A percentile compares a stretch with the other conserved stretches of the same genome.
Conservation (phyloP, 64 coral and sea anemone species). For the Actinia tenebrosa region DNA sequence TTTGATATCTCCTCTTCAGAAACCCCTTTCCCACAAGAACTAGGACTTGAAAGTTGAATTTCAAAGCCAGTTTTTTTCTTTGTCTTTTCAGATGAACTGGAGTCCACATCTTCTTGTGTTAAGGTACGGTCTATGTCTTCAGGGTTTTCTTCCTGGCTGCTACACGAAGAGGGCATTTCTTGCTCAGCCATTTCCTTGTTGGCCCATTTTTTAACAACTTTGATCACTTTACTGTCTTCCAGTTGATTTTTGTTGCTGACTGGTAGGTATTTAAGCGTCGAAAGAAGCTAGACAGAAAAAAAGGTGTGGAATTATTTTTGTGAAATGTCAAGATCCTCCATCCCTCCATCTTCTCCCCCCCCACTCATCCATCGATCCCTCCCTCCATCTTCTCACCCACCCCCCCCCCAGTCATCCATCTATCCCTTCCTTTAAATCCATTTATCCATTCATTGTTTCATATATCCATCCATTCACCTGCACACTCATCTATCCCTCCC, state of each 20-base stretch:
- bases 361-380: background rate
- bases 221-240: conserved; percentile 92
- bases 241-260: conserved; percentile 88
- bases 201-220: conserved; percentile 92
- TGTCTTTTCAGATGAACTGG: conserved; percentile 4
- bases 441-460: too few relatives aligned
- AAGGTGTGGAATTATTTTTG: background rate
- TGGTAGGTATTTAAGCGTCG: conserved; percentile 74
- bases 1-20: conserved; percentile 54
- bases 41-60: conserved; percentile 11
- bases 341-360: too few relatives aligned
- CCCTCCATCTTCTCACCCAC: too few relatives aligned
- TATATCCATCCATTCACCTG: too few relatives aligned
- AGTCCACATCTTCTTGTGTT: conserved; percentile 21
- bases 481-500: too few relatives aligned
- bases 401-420: too few relatives aligned
- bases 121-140: conserved; percentile 13
- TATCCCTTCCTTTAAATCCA: too few relatives aligned
- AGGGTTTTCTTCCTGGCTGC: conserved; percentile 36
- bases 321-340: background rate
- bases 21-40: background rate
- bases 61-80: conserved; percentile 38
- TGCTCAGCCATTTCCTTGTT: conserved; percentile 22
- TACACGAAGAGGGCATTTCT: conserved; percentile 21
- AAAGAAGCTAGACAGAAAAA: conserved; percentile 47